Evolutionary conservation across 2,888 invertebrate genomes (phyloP).

Genomic region (Trissolcus japonicus): DNA sequence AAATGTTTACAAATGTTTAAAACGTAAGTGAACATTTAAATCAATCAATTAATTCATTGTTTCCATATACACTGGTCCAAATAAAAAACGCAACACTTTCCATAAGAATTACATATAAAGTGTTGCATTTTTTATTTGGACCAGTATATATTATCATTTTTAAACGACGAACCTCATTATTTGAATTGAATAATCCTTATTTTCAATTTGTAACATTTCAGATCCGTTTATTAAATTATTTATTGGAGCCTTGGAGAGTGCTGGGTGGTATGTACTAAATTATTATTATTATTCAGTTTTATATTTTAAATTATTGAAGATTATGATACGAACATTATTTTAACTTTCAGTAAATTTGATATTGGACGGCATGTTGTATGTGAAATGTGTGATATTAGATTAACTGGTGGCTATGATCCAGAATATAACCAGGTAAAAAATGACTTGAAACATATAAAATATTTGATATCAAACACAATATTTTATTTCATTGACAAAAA

Average conservation of each 20-base stretch:
- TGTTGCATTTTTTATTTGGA: no score
- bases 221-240: conserved; percentile 89
- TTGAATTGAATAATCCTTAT: background rate
- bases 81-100: no score
- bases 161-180: background rate
- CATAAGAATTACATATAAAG: no score
- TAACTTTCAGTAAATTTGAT: conserved; percentile 83
- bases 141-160: no score
- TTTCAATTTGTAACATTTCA: conserved; percentile 65
- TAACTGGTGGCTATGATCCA: conserved; percentile 95
- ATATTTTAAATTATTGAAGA: no score
- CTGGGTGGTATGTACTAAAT: conserved; percentile 82
- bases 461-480: conserved; percentile 1
- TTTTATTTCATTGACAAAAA: background rate
- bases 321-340: conserved; percentile 35
- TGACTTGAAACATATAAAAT: background rate
- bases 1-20: conserved; percentile 85
- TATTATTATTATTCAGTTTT: conserved; percentile 7
- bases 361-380: conserved; percentile 92
- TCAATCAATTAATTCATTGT: background rate
- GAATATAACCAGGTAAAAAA: conserved; percentile 83
- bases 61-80: no score
- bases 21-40: conserved; percentile 76
- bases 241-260: conserved; percentile 88
- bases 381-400: conserved; percentile 89